Evolutionary conservation across 2,797 vertebrate species (phyloP), one percentile per base, ranked within the genome.

Genomic region (Microctenopoma lineatum): DNA sequence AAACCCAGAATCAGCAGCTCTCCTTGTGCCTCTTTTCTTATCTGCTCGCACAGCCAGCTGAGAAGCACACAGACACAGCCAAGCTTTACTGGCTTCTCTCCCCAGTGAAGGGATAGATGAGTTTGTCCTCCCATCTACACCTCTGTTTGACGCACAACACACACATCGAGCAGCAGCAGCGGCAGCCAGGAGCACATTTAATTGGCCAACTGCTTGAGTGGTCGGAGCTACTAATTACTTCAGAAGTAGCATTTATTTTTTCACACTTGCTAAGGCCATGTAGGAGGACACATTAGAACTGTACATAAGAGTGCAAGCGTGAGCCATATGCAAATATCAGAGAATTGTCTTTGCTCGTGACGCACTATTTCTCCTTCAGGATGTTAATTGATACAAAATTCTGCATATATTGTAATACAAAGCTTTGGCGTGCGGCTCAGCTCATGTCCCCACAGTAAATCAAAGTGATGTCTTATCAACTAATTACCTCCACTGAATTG

Each of bases 41-140:
- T 93, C 92, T 89, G 85, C 87, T 85, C 80, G 29, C 79, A 82
- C 91, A 93, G 91, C 86, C 85, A 92, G 85, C 72, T 70, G 81
- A 91, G 84, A 82, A 62, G 46, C 72, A 81, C 82, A 73, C 84
- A 90, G 78, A 87, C 80, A 79, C 81, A 84, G 85, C 84, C 90
- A 88, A 81, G 89, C 78, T 87, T 91, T 89, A 68, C 85, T 89
- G 87, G 85, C 90, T 86, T 80, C 79, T 63, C 70, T 78, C 63
- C 70, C 73, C 73, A 48, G 63, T 68, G 79, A 84, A 79, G 27
- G 45, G 76, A 82, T 80, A 86, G 83, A 89, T 80, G 81, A 78
- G 82, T 88, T 83, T 89, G 83, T 88, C 74, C 81, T 85, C 85
- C 75, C 78, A 80, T 84, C 86, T 89, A 74, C 77, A 92, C 87